Percentiles rank a stretch among this genome's conserved stretches.
These are phyloP conservation scores for Gallirallus australis DNA, from an alignment of 2,797 vertebrate species.

Conservation along the genomic window DNA sequence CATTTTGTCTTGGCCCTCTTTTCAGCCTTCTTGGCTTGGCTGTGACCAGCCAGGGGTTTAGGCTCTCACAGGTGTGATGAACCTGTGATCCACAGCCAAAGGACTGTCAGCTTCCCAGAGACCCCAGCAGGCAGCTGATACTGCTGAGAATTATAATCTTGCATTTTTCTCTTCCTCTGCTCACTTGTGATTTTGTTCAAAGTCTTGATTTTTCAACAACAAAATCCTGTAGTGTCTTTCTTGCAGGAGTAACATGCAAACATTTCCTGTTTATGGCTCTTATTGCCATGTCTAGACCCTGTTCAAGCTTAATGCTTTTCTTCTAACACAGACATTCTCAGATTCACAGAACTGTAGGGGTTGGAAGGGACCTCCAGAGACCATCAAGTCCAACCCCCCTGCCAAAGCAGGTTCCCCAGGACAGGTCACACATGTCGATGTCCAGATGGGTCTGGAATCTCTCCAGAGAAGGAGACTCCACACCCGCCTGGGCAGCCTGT, in stretches of 20 bases:
- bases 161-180: rapidly evolving
- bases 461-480: too few relatives aligned
- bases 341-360: too few relatives aligned
- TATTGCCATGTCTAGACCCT: background rate
- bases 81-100: rapidly evolving
- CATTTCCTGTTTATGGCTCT: background rate
- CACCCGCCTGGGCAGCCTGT: too few relatives aligned
- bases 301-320: background rate
- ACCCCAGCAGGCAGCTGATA: background rate
- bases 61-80: background rate
- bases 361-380: too few relatives aligned
- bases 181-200: background rate
- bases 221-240: background rate
- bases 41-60: background rate
- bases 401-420: too few relatives aligned
- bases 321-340: background rate
- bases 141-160: background rate
- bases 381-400: too few relatives aligned
- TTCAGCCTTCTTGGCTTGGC: background rate
- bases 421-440: too few relatives aligned
- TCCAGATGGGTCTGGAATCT: too few relatives aligned
- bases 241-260: background rate
- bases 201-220: background rate
- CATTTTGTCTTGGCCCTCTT: background rate
- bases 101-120: background rate